These are phyloP conservation scores for Xiphias gladius DNA, from an alignment of 2,113 vertebrate genomes.

Conservation along the genomic window DNA sequence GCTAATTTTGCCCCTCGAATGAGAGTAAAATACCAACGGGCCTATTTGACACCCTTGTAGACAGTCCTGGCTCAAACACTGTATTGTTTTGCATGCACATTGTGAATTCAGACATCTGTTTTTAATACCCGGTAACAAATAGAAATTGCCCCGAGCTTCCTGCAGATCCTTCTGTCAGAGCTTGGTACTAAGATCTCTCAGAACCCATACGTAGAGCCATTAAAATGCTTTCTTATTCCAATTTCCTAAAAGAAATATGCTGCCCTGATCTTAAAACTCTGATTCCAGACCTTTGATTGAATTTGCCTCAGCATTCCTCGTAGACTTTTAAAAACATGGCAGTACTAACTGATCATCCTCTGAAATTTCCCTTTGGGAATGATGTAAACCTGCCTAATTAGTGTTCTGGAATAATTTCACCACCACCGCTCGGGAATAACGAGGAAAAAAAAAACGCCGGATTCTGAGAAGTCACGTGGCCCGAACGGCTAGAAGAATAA, in stretches of 20 bases:
- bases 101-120: not conserved
- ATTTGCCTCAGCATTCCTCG: constrained; percentile 1
- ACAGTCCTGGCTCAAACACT: too few relatives aligned
- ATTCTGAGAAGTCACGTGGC: constrained; percentile 39
- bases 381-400: constrained; percentile 59
- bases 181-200: too few relatives aligned
- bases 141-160: not conserved
- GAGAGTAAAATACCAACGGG: too few relatives aligned
- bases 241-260: constrained; percentile 1
- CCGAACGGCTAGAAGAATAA: constrained; percentile 10
- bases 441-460: not conserved
- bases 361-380: constrained; percentile 29
- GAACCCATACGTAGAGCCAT: too few relatives aligned
- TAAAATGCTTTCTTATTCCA: not conserved
- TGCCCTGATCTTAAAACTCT: not conserved
- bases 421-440: not conserved
- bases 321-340: constrained; percentile 14
- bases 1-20: too few relatives aligned
- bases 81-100: not conserved
- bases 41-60: too few relatives aligned
- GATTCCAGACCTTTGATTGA: not conserved
- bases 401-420: constrained; percentile 30
- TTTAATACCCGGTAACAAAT: too few relatives aligned
- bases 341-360: constrained; percentile 8
- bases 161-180: not conserved